Percentiles rank a stretch among this genome's conserved stretches.
phyloP scores from a whole-genome alignment of 2,797 vertebrate genomes.

The Macrochelys suwanniensis region DNA sequence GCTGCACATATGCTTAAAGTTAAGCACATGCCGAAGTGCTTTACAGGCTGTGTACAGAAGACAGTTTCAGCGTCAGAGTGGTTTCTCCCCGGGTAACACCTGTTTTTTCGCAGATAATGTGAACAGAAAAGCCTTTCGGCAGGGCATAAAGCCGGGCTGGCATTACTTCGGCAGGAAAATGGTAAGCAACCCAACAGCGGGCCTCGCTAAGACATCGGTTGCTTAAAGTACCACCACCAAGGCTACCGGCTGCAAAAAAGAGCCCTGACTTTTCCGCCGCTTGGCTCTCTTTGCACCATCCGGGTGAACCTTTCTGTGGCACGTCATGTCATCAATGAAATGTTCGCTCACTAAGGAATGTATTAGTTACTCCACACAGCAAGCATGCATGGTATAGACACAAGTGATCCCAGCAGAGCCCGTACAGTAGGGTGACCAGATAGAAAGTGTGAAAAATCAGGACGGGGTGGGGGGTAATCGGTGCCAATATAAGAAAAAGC shows the following conservation, averaged over 20 bases:
- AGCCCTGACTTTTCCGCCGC: neutral
- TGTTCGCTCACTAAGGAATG: neutral
- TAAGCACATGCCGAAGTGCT: neutral
- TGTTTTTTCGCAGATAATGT: conserved; percentile 83
- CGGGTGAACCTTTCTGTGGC: fast-evolving
- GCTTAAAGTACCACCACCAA: fast-evolving
- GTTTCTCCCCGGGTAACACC: fast-evolving
- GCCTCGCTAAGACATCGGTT: neutral
- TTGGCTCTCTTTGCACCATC: fast-evolving
- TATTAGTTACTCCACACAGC: fast-evolving
- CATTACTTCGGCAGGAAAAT: conserved; percentile 95
- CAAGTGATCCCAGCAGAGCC: fast-evolving
- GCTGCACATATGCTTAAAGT: neutral
- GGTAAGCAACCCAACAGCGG: conserved; percentile 80
- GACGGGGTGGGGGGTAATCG: no score
- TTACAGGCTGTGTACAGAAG: neutral
- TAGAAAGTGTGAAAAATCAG: no score
- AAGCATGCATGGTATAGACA: fast-evolving
- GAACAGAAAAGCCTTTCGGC: conserved; percentile 90
- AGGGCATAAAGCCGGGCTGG: conserved; percentile 91
- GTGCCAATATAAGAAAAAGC: no score
- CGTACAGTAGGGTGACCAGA: no score
- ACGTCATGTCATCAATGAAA: neutral
- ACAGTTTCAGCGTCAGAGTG: neutral
- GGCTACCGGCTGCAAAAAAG: neutral